phyloP scores from a whole-genome alignment of 2,797 vertebrate species.

The Sarcophilus harrisii region DNA sequence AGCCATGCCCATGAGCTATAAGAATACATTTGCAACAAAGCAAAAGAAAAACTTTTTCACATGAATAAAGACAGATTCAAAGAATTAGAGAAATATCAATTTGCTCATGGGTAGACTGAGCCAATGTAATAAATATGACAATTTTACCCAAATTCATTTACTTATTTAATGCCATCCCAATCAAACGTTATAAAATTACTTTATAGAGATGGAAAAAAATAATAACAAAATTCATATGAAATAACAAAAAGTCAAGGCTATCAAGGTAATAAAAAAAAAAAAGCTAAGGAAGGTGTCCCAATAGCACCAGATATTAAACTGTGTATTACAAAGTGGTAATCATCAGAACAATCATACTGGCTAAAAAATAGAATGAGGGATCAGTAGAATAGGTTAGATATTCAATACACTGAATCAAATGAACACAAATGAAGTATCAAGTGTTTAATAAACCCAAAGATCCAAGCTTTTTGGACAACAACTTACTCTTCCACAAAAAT shows the following conservation, averaged over 20 bases:
- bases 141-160: no score
- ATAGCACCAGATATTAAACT: neutral
- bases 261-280: neutral
- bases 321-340: neutral
- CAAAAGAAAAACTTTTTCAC: no score
- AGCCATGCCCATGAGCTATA: no score
- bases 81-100: no score
- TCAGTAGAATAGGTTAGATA: neutral
- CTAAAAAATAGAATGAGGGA: neutral
- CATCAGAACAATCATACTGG: neutral
- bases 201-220: no score
- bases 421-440: neutral
- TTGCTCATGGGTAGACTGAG: no score
- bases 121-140: no score
- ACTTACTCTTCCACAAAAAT: neutral
- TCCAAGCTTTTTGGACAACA: neutral
- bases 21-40: no score
- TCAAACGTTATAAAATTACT: no score
- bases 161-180: no score
- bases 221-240: neutral
- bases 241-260: neutral
- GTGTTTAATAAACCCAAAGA: neutral
- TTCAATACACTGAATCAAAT: neutral
- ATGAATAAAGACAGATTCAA: no score
- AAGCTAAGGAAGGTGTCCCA: neutral